Percentiles rank a stretch among this genome's conserved stretches.
Evolutionary conservation across 2,113 vertebrate genomes (phyloP).

Genomic region (Hyperopisus bebe): DNA sequence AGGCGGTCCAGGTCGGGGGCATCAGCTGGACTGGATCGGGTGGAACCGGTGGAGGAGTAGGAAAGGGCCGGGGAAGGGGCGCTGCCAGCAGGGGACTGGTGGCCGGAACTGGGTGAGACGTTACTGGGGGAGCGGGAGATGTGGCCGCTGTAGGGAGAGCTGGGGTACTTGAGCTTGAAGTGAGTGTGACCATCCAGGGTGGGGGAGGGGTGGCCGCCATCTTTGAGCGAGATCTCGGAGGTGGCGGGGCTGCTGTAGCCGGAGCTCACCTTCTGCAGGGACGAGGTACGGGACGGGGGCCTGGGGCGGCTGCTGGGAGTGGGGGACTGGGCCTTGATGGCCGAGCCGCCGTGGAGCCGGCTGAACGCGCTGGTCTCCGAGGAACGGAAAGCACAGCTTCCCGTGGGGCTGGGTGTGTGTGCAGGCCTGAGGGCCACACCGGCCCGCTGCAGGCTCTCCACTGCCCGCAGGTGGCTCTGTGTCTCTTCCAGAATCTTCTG

Average conservation of each 20-base stretch:
- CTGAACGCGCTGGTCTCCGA: conserved; percentile 92
- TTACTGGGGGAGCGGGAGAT: conserved; percentile 85
- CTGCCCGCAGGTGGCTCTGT: conserved; percentile 83
- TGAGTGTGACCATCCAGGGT: conserved; percentile 66
- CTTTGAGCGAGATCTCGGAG: conserved; percentile 70
- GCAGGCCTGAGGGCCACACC: conserved; percentile 46
- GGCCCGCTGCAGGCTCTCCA: conserved; percentile 80
- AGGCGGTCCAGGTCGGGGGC: conserved; percentile 75
- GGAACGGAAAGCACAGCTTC: conserved; percentile 62
- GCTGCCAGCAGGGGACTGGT: conserved; percentile 79
- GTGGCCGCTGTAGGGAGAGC: conserved; percentile 87
- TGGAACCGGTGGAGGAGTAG: conserved; percentile 85
- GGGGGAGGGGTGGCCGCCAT: conserved; percentile 67
- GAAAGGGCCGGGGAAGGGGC: conserved; percentile 86
- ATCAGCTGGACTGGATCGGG: conserved; percentile 82
- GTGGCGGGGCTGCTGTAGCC: conserved; percentile 77
- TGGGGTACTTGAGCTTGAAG: conserved; percentile 88
- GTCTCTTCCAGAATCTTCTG: conserved; percentile 92
- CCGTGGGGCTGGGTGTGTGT: conserved; percentile 35
- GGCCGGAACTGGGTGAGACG: conserved; percentile 82
- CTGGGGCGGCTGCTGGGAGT: conserved; percentile 66
- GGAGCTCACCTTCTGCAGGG: conserved; percentile 85
- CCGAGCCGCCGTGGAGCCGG: conserved; percentile 68
- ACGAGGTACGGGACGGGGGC: conserved; percentile 84
- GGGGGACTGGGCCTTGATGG: conserved; percentile 67